These are phyloP conservation scores for Petrosia ficiformis DNA, from an alignment of 37 sponge, comb jelly and placozoan species.

Conservation along the genomic window DNA sequence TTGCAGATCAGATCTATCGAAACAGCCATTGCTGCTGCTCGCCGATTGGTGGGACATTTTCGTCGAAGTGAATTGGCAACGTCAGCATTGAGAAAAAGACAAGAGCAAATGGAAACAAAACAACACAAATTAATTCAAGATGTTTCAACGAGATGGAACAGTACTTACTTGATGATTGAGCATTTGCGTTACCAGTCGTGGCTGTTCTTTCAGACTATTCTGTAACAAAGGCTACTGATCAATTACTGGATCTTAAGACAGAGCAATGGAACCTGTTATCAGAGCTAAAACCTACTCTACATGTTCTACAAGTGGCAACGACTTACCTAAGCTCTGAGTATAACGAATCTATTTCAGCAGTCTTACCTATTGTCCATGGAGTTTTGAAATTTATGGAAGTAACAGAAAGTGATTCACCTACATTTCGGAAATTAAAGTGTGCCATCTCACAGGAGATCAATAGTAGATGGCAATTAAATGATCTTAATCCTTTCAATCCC, in stretches of 20 bases:
- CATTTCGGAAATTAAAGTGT: no score
- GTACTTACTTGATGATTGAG: slow-evolving; percentile 6
- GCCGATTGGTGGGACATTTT: background rate
- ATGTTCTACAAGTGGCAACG: slow-evolving; percentile 1
- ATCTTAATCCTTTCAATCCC: no score
- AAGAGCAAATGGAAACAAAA: background rate
- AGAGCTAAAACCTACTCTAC: background rate
- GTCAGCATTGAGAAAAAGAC: background rate
- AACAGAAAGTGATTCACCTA: background rate
- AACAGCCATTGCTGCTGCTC: background rate
- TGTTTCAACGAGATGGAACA: slow-evolving; percentile 14
- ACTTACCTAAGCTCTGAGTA: slow-evolving; percentile 17
- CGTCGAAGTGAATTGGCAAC: slow-evolving; percentile 2
- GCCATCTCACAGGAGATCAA: no score
- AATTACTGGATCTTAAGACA: background rate
- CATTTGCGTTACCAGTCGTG: background rate
- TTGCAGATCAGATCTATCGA: background rate
- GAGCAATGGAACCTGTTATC: slow-evolving; percentile 9
- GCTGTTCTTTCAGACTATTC: slow-evolving; percentile 6
- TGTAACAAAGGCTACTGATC: background rate
- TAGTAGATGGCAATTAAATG: no score
- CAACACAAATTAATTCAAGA: slow-evolving; percentile 1
- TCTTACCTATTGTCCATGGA: background rate
- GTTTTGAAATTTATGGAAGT: background rate
- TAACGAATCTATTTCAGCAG: slow-evolving; percentile 7